Evolutionary conservation across 1,140 invertebrate genomes (phyloP), one percentile per base, ranked within the genome.

Genomic region (Aricia agestis): DNA sequence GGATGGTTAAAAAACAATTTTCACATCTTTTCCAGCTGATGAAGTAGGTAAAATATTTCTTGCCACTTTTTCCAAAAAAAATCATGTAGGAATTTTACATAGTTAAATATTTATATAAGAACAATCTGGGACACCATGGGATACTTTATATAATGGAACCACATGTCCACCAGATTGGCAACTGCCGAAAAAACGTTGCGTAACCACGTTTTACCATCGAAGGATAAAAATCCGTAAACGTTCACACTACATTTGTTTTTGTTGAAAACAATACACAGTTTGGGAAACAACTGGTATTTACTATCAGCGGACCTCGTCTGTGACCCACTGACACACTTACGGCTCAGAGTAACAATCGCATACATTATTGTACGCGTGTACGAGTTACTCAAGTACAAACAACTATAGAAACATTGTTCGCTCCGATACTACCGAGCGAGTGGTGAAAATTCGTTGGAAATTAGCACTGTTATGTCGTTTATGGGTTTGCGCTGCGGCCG

Each of bases 301-400:
- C 81, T 89, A 89, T 89, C 87, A 84, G 79, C 71, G 76, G 82
- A 82, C 85, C 84, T 89, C 86, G 86, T 80, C 79, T 84, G 78
- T 89, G 84, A 90, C 85, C 83, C 76, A 90, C 76, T 89, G 82
- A 85, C 87, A 84, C 68, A 90, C 76, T 82, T 86, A 74, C 78
- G 76, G 79, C 82, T 71, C 80, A 80, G 80, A 85, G 80, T 80
- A 81, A 77, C 79, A 82, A 82, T 83, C 82, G 78, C 73, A 76
- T 80, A 81, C 31, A 45, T 66, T 52, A 66, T 69, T 67, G 67
- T 73, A 73, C 61, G 32, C 15, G 41, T 66, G 52, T 68, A 58
- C 36, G 67, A 68, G 67, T 68, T 15, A 66, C 36, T n/a, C 25
- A 31, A 57, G 67, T 52, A 58, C 52, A 13, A 52, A 52, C 45